Evolutionary conservation across 2,888 invertebrate species (phyloP).

Genomic region (Apantesis nais): DNA sequence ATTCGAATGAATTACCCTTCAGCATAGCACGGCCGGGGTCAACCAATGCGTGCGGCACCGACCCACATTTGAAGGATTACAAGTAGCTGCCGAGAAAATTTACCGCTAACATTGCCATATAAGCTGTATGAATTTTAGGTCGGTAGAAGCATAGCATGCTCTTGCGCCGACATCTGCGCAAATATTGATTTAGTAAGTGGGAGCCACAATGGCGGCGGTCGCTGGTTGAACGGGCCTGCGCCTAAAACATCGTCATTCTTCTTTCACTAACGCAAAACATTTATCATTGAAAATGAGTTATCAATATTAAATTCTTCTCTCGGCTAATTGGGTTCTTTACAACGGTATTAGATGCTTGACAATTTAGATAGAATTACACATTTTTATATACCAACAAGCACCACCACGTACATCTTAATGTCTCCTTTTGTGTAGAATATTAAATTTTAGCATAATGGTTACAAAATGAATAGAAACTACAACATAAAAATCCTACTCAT

Average conservation of each 20-base stretch:
- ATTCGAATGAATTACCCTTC: constrained; percentile 78
- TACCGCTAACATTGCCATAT: constrained; percentile 85
- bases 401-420: constrained; percentile 19
- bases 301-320: constrained; percentile 58
- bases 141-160: constrained; percentile 83
- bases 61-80: constrained; percentile 85
- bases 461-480: constrained; percentile 5
- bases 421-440: neutral
- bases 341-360: constrained; percentile 34
- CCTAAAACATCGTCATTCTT: constrained; percentile 53
- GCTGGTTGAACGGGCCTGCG: constrained; percentile 54
- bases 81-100: constrained; percentile 84
- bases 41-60: constrained; percentile 80
- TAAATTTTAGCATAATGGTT: constrained; percentile 47
- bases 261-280: constrained; percentile 56
- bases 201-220: constrained; percentile 72
- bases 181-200: constrained; percentile 85
- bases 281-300: constrained; percentile 59
- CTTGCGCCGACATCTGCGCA: constrained; percentile 85
- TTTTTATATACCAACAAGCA: too few species aligned
- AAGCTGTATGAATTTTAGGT: constrained; percentile 86
- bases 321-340: constrained; percentile 31
- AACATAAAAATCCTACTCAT: constrained; percentile 54
- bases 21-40: constrained; percentile 73
- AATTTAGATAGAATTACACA: too few species aligned